A percentile compares a stretch with the other conserved stretches of the same genome.
Evolutionary conservation across 2,888 invertebrate genomes (phyloP).

Genomic region (Pachycephus smyrnensis): DNA sequence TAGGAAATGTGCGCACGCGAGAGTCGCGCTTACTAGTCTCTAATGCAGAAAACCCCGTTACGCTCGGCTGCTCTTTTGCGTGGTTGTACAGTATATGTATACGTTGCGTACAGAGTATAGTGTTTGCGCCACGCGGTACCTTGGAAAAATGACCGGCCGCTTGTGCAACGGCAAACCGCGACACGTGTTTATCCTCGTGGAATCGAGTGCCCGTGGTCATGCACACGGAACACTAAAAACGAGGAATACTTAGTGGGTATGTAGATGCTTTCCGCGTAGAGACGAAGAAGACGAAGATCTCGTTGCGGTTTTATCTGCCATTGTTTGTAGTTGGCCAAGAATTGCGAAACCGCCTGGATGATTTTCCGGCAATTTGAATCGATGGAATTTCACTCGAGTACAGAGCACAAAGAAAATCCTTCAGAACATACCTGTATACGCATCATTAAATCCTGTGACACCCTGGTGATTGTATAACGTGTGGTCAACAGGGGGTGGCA

Average conservation of each 20-base stretch:
- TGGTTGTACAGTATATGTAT: background rate
- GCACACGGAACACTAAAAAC: background rate
- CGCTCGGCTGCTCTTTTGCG: conserved; percentile 7
- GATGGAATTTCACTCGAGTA: background rate
- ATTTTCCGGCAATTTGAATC: background rate
- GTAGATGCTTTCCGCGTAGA: background rate
- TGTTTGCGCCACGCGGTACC: background rate
- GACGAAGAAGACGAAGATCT: background rate
- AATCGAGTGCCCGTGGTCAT: background rate
- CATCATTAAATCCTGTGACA: background rate
- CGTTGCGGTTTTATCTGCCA: background rate
- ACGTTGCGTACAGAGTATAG: background rate
- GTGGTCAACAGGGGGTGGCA: conserved; percentile 55
- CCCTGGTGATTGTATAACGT: conserved; percentile 23
- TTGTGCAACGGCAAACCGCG: background rate
- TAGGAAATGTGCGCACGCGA: background rate
- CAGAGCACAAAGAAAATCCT: background rate
- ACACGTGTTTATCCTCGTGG: background rate
- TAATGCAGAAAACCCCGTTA: conserved; percentile 42
- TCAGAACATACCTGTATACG: background rate
- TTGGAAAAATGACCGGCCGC: background rate
- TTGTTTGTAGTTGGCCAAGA: background rate
- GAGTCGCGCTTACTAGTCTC: conserved; percentile 21
- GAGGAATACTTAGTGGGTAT: background rate
- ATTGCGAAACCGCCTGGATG: background rate